Percentiles rank a stretch among this genome's conserved stretches.
These are phyloP conservation scores for Tylochromis polylepis DNA, from an alignment of 2,113 vertebrate genomes.

Conservation along the genomic window DNA sequence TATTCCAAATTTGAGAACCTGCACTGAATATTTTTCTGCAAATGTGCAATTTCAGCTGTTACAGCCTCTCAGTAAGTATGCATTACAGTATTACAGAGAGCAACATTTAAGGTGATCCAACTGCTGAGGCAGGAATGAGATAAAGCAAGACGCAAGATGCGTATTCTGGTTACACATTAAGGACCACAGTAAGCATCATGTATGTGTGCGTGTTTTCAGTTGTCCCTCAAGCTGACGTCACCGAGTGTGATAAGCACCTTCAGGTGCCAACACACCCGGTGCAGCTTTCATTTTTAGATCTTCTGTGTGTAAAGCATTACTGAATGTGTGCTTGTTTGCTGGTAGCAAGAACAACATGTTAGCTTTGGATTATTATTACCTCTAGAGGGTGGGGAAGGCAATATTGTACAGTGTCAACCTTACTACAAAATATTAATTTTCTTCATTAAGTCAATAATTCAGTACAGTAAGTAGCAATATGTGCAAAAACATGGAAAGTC, in stretches of 20 bases:
- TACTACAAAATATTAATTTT: not conserved
- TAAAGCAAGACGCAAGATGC: not conserved
- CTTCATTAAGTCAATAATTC: constrained; percentile 20
- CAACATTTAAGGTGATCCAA: not conserved
- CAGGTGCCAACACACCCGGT: not conserved
- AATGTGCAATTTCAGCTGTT: not conserved
- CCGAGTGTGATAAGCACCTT: not conserved
- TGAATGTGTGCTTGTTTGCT: not conserved
- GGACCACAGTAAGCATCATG: not conserved
- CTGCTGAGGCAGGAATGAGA: not conserved
- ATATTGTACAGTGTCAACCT: not conserved
- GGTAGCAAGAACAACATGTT: not conserved
- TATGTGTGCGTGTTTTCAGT: not conserved
- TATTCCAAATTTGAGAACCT: not conserved
- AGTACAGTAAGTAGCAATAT: constrained; percentile 49
- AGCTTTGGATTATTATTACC: not conserved
- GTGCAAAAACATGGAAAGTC: constrained; percentile 48
- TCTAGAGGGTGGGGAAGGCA: not conserved
- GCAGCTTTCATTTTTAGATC: constrained; percentile 24
- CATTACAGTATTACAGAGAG: not conserved
- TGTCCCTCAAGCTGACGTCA: not conserved
- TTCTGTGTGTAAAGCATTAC: not conserved
- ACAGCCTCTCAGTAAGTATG: not conserved
- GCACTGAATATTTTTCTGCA: not conserved
- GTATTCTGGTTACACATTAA: constrained; percentile 25